Conservation (phyloP, 2,797 vertebrate genomes). For the Phrynocephalus guinanensis region DNA sequence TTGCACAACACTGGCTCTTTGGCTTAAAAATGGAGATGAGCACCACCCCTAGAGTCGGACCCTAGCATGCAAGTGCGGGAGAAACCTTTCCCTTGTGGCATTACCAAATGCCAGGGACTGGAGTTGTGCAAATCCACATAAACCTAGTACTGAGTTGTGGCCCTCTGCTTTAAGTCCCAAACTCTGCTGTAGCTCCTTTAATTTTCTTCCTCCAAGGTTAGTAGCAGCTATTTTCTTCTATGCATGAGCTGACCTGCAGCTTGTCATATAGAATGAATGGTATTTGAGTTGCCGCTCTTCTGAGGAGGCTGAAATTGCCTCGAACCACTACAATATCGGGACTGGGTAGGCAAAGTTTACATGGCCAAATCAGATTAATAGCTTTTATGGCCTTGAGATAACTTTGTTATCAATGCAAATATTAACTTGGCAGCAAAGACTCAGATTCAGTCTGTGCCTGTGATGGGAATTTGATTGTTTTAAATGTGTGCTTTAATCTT, state of each 20-base stretch:
- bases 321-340: background rate
- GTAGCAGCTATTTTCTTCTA: background rate
- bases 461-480: constrained; percentile 19
- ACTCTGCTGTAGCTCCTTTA: background rate
- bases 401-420: constrained; percentile 13
- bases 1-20: no score
- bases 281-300: background rate
- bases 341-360: background rate
- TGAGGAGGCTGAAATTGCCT: background rate
- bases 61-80: no score
- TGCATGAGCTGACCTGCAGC: background rate
- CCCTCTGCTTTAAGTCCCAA: background rate
- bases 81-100: no score
- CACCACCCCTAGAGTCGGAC: no score
- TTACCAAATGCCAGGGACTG: no score
- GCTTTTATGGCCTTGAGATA: constrained; percentile 1
- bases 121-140: no score
- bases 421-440: constrained; percentile 19
- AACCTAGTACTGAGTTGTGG: background rate
- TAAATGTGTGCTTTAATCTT: background rate
- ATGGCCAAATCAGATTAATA: constrained; percentile 13
- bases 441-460: background rate
- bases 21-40: no score
- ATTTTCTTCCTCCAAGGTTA: background rate
- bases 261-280: background rate